Evolutionary conservation across 2,888 invertebrate species (phyloP), one percentile per base, ranked within the genome.

Genomic region (Sphaerolaimus hirsutus): DNA sequence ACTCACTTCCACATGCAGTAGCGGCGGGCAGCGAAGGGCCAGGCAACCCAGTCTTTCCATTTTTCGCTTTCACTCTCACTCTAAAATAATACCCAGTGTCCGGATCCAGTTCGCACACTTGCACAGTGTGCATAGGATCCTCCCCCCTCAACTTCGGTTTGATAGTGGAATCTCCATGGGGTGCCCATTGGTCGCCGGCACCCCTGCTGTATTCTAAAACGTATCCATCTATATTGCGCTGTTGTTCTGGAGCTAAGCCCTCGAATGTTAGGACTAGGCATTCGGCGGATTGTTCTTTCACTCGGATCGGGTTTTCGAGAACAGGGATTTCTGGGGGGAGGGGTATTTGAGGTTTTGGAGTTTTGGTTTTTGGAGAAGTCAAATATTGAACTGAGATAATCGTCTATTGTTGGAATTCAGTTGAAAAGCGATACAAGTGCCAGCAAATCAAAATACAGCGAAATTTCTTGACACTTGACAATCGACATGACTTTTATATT

Each of bases 21-120:
- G 52, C 53, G 2, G 58, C 62, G 43, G 57, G 55, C 37, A 55
- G 54, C 50, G 58, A 59, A 21, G 61, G 62, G 29, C 62, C 58
- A 5, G 61, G 58, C 2, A 52, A 53, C 22, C 62, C 62, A 26
- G 56, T 47, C 52, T 63, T 60, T 43, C 61, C 62, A 43, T 56
- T 56, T 50, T 58, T 59, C 45, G 58, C 58, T 26, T 57, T 60
- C n/a, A 63, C 61, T 14, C 27, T 43, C 22, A 62, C 51, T 38
- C 62, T 56, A 58, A 63, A 63, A 56, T 60, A 62, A 54, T 62
- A 63, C 23, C 55, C 49, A 5, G 60, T 63, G 36, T 63, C 58
- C 23, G 62, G 58, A 22, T 53, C 53, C 24, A 62, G 52, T 22
- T 55, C 52, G 24, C 53, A 50, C 23, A 62, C 59, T 25, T 54